Conservation (phyloP, 2,888 invertebrate species). For the Lasioglossum malachurum region DNA sequence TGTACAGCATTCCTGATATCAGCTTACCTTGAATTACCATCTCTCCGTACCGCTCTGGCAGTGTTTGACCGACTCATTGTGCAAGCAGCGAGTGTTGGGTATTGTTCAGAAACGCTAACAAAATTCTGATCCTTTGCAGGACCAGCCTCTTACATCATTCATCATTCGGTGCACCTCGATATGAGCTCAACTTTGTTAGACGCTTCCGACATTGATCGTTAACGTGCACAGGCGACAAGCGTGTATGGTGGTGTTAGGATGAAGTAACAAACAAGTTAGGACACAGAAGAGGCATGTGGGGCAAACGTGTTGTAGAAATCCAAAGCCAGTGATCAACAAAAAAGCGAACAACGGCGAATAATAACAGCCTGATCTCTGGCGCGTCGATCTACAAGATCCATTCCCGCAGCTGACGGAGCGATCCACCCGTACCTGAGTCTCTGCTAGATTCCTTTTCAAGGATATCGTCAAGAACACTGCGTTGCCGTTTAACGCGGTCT, state of each 20-base stretch:
- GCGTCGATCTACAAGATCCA: constrained; percentile 22
- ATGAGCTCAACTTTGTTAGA: constrained; percentile 2
- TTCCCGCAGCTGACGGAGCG: constrained; percentile 37
- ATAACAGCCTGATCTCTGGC: neutral
- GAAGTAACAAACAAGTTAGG: neutral
- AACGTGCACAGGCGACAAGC: constrained; percentile 21
- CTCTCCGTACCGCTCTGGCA: neutral
- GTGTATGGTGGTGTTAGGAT: neutral
- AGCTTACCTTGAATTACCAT: constrained; percentile 38
- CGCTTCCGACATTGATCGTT: constrained; percentile 9
- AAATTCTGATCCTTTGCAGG: constrained; percentile 26
- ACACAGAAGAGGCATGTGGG: neutral
- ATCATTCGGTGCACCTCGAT: neutral
- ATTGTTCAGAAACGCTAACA: constrained; percentile 26
- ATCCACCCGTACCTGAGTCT: constrained; percentile 67
- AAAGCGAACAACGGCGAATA: constrained; percentile 20
- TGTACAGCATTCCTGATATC: constrained; percentile 16
- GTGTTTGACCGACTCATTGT: constrained; percentile 3
- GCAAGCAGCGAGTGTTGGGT: constrained; percentile 21
- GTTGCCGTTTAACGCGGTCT: constrained; percentile 88
- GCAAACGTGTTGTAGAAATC: neutral
- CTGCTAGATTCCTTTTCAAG: constrained; percentile 87
- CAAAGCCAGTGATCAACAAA: constrained; percentile 8
- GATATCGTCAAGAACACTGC: constrained; percentile 90
- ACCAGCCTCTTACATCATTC: neutral